phyloP scores from a whole-genome alignment of 2,113 vertebrate species.

The Manacus vitellinus region DNA sequence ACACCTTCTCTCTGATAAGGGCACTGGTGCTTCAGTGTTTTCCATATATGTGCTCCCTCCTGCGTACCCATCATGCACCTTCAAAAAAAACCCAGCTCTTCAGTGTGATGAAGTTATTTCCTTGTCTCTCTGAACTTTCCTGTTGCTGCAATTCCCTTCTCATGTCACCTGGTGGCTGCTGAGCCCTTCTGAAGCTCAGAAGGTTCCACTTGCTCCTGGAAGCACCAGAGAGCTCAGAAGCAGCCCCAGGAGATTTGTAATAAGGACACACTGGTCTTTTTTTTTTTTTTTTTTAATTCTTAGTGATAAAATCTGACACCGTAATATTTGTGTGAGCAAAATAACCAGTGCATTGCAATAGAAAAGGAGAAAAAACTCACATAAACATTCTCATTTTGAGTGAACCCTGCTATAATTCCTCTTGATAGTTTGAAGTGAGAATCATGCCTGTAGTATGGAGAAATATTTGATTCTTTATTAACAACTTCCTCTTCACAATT shows the following conservation, averaged over 20 bases:
- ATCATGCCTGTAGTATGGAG: neutral
- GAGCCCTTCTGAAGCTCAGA: conserved; percentile 5
- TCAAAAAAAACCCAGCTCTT: fast-evolving
- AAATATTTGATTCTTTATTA: neutral
- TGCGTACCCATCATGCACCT: fast-evolving
- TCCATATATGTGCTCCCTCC: neutral
- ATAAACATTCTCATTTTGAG: neutral
- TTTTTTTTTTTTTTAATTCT: neutral
- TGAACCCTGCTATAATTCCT: neutral
- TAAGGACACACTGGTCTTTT: neutral
- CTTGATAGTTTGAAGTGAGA: neutral
- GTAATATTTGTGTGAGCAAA: neutral
- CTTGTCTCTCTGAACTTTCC: neutral
- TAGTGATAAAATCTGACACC: neutral
- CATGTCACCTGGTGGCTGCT: conserved; percentile 52
- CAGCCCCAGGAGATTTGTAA: neutral
- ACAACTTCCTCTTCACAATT: neutral
- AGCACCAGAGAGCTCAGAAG: neutral
- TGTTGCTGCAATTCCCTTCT: conserved; percentile 18
- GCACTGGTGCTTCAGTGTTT: neutral
- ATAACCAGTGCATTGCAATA: neutral
- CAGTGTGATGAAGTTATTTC: neutral
- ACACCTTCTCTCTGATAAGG: neutral
- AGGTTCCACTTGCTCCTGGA: neutral
- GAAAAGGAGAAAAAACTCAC: neutral